Conservation (phyloP, 2,113 vertebrate genomes). For the Pedetes capensis region DNA sequence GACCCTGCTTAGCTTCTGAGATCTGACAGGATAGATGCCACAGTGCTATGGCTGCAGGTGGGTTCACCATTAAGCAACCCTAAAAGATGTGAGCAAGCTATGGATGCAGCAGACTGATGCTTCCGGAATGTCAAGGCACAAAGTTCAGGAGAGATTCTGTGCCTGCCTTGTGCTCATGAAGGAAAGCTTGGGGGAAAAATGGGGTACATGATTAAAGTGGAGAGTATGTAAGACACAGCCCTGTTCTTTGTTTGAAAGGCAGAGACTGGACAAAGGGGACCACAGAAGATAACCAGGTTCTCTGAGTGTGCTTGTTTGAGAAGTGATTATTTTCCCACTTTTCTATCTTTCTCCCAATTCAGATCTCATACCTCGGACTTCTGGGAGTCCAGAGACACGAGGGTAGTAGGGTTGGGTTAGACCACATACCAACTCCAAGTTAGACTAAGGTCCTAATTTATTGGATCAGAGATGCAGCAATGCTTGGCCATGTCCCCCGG, state of each 20-base stretch:
- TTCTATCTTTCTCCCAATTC: not conserved
- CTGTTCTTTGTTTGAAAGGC: not conserved
- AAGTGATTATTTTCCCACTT: not conserved
- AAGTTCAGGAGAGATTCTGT: not conserved
- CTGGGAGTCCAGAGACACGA: not conserved
- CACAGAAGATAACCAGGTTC: not conserved
- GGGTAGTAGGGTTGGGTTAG: not conserved
- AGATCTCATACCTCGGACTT: not conserved
- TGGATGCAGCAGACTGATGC: not conserved
- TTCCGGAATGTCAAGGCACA: not conserved
- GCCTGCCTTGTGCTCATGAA: not conserved
- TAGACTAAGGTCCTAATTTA: not conserved
- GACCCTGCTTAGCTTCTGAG: too few relatives aligned
- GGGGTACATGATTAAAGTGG: not conserved
- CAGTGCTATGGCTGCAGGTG: too few relatives aligned
- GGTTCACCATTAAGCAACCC: conserved; percentile 16
- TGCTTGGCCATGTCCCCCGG: not conserved
- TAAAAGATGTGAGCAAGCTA: not conserved
- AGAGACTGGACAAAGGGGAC: not conserved
- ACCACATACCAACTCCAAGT: not conserved
- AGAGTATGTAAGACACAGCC: not conserved
- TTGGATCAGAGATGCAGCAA: not conserved
- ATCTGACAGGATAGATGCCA: too few relatives aligned
- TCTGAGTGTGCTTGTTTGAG: not conserved
- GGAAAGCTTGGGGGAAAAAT: not conserved